phyloP scores from a whole-genome alignment of 2,797 vertebrate genomes.

The Gouania willdenowi region DNA sequence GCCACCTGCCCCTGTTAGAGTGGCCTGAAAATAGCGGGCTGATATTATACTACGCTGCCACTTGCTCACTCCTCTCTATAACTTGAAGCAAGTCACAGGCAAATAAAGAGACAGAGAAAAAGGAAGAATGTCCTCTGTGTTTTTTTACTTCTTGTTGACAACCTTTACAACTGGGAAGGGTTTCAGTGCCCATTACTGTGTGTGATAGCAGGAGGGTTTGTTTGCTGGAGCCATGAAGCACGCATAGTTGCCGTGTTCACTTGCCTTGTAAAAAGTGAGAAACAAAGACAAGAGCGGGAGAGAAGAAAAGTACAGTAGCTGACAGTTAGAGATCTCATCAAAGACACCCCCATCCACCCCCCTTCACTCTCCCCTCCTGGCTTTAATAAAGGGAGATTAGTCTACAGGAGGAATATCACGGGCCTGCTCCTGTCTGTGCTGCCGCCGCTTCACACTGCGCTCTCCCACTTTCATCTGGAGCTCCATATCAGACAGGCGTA shows the following conservation, averaged over 20 bases:
- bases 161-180: conserved; percentile 52
- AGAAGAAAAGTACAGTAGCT: conserved; percentile 71
- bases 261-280: conserved; percentile 59
- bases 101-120: conserved; percentile 27
- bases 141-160: conserved; percentile 56
- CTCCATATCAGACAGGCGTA: conserved; percentile 76
- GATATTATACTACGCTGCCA: conserved; percentile 18
- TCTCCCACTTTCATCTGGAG: conserved; percentile 73
- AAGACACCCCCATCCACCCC: conserved; percentile 44
- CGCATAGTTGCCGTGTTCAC: conserved; percentile 51
- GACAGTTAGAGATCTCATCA: conserved; percentile 75
- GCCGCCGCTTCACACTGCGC: conserved; percentile 67
- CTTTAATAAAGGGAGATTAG: conserved; percentile 81
- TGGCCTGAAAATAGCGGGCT: conserved; percentile 43
- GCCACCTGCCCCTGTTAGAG: conserved; percentile 76
- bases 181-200: conserved; percentile 53
- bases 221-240: conserved; percentile 40
- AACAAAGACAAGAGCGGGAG: conserved; percentile 60
- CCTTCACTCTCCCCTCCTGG: conserved; percentile 57
- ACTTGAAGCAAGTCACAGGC: conserved; percentile 29
- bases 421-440: conserved; percentile 71
- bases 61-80: conserved; percentile 38
- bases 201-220: conserved; percentile 41
- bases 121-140: conserved; percentile 32
- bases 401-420: conserved; percentile 76